A percentile compares a stretch with the other conserved stretches of the same genome.
Evolutionary conservation across 92 coral and sea anemone species (phyloP).

Genomic region (Zoanthus solanderi): DNA sequence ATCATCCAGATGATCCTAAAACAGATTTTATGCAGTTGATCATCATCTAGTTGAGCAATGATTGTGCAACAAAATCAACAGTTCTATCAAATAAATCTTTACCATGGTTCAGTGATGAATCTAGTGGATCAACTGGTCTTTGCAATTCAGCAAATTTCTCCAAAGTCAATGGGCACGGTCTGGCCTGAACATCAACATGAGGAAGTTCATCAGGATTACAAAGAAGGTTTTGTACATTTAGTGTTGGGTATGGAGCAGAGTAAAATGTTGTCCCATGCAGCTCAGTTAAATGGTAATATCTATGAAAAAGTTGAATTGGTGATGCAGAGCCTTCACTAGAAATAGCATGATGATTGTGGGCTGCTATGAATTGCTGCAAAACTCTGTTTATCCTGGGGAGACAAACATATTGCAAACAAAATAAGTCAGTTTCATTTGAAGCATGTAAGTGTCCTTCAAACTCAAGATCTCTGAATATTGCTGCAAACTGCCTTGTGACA

Average conservation of each 20-base stretch:
- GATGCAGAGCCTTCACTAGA: conserved; percentile 61
- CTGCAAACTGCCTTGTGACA: conserved; percentile 58
- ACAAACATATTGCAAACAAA: conserved; percentile 58
- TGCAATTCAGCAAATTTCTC: conserved; percentile 49
- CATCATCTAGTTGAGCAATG: background rate
- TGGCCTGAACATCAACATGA: conserved; percentile 46
- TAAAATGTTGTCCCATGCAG: conserved; percentile 49
- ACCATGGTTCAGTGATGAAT: conserved; percentile 37
- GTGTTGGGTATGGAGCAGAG: conserved; percentile 49
- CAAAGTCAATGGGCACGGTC: conserved; percentile 46
- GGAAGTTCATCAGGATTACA: conserved; percentile 40
- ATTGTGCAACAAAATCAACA: background rate
- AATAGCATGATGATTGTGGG: conserved; percentile 55
- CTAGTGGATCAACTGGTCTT: conserved; percentile 41
- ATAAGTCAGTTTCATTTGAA: conserved; percentile 59
- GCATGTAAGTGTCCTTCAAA: conserved; percentile 51
- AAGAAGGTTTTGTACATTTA: conserved; percentile 48
- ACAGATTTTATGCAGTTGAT: background rate
- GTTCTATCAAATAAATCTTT: conserved; percentile 29
- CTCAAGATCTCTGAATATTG: conserved; percentile 51
- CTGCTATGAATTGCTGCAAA: conserved; percentile 55
- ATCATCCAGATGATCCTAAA: conserved; percentile 1
- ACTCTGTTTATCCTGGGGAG: conserved; percentile 54
- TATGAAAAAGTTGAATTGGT: conserved; percentile 62
- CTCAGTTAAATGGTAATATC: conserved; percentile 54